Evolutionary conservation across 37 sponge, comb jelly and placozoan genomes (phyloP).

Genomic region (Cliona cf. orientalis): DNA sequence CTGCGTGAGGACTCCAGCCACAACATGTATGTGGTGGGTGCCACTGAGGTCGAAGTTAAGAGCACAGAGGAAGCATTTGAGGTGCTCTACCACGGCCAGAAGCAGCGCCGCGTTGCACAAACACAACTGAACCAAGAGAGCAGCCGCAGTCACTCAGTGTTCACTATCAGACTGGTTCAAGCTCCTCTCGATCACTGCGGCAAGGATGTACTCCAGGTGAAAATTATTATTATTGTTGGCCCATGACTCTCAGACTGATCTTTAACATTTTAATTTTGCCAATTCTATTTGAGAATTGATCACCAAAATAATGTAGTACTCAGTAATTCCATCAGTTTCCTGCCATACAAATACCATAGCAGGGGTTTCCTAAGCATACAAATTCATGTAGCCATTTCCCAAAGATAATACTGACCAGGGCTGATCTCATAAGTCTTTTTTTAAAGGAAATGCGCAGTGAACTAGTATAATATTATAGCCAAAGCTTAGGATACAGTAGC

Average conservation of each 20-base stretch:
- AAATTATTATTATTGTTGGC: background rate
- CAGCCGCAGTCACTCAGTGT: slow-evolving; percentile 96
- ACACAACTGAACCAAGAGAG: slow-evolving; percentile 94
- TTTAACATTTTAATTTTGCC: too few species aligned
- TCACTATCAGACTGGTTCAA: slow-evolving; percentile 92
- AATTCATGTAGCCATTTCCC: background rate
- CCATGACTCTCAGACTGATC: too few species aligned
- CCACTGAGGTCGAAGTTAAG: slow-evolving; percentile 94
- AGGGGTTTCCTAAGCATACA: too few species aligned
- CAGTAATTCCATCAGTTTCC: too few species aligned
- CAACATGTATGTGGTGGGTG: slow-evolving; percentile 94
- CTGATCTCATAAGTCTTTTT: too few species aligned
- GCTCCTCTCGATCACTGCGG: slow-evolving; percentile 88
- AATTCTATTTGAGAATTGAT: too few species aligned
- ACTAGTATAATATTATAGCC: too few species aligned
- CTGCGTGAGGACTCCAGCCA: slow-evolving; percentile 76
- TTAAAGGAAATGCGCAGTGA: too few species aligned
- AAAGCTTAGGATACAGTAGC: too few species aligned
- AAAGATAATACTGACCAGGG: too few species aligned
- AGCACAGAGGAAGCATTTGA: slow-evolving; percentile 96
- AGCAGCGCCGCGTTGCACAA: slow-evolving; percentile 87
- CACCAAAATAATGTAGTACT: too few species aligned
- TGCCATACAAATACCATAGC: too few species aligned
- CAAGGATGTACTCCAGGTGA: slow-evolving; percentile 65
- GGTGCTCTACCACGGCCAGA: slow-evolving; percentile 80